Conservation (phyloP, 2,797 vertebrate genomes). For the Sebastes umbrosus region DNA sequence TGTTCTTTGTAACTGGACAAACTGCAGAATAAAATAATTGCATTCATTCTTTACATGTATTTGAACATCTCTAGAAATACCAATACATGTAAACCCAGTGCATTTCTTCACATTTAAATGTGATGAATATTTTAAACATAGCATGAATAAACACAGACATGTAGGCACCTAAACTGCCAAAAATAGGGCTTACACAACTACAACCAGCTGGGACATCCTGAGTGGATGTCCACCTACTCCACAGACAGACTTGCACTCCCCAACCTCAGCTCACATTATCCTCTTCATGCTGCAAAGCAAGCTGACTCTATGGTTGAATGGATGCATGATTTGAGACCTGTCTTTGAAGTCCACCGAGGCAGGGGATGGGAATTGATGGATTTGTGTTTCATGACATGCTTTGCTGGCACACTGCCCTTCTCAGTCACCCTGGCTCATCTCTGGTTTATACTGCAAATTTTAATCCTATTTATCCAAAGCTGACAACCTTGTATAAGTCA, state of each 20-base stretch:
- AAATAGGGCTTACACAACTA: background rate
- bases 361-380: slow-evolving; percentile 64
- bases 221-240: slow-evolving; percentile 24
- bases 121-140: background rate
- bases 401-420: slow-evolving; percentile 62
- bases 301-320: slow-evolving; percentile 46
- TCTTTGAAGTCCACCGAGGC: slow-evolving; percentile 67
- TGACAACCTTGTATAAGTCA: slow-evolving; percentile 48
- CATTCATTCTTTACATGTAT: too few relatives aligned
- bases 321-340: slow-evolving; percentile 56
- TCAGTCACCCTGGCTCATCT: slow-evolving; percentile 59
- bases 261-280: slow-evolving; percentile 34
- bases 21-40: too few relatives aligned
- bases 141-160: background rate
- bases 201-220: slow-evolving; percentile 5
- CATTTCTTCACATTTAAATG: background rate
- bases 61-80: background rate
- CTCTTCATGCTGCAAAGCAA: slow-evolving; percentile 35
- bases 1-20: too few relatives aligned
- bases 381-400: slow-evolving; percentile 72
- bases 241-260: slow-evolving; percentile 29
- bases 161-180: background rate
- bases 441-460: slow-evolving; percentile 38
- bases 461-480: slow-evolving; percentile 60
- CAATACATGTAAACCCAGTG: background rate